Conservation (phyloP, 2,113 vertebrate genomes). For the Cacatua alba region DNA sequence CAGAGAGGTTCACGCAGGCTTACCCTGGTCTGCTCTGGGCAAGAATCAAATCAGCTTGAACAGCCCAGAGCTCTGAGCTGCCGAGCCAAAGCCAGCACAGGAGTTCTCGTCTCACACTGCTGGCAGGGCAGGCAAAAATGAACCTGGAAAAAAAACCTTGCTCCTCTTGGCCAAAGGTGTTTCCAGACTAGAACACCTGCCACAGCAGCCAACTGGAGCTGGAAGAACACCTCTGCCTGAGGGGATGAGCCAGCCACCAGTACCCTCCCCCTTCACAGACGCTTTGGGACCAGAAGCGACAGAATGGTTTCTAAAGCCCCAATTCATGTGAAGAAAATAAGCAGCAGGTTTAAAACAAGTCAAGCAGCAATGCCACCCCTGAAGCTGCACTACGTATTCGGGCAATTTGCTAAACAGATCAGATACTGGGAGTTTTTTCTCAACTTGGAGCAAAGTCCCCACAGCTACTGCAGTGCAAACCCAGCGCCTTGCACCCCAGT, state of each 20-base stretch:
- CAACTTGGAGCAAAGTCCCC: background rate
- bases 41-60: background rate
- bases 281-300: background rate
- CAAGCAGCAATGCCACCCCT: background rate
- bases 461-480: background rate
- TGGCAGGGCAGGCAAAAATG: background rate
- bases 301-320: background rate
- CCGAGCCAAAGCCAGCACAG: background rate
- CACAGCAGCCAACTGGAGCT: background rate
- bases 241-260: background rate
- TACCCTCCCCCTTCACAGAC: too few relatives aligned
- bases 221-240: background rate
- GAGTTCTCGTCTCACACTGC: background rate
- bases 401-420: background rate
- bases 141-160: background rate
- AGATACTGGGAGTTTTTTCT: too few relatives aligned
- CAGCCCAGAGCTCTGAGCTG: background rate
- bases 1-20: background rate
- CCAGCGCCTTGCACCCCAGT: background rate
- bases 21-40: background rate
- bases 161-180: background rate
- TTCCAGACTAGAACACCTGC: background rate
- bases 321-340: background rate
- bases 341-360: background rate
- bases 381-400: accelerated